Evolutionary conservation across 2,888 invertebrate species (phyloP), one percentile per base, ranked within the genome.

Genomic region (Halictus ligatus): DNA sequence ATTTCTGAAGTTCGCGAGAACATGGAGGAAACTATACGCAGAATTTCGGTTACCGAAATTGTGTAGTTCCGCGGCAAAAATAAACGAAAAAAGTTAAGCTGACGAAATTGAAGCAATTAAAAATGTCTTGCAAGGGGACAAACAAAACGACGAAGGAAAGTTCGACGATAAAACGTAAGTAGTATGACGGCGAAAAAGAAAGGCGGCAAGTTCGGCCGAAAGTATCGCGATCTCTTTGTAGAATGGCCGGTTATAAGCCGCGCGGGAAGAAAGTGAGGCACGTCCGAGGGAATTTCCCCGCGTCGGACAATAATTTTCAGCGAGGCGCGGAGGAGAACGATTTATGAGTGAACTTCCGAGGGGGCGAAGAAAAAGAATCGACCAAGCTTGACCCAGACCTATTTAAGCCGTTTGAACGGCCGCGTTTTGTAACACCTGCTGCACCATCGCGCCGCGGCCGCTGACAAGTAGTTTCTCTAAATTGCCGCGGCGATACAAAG

Each of bases 341-440:
- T 82, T 82, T 80, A 82, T 78, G 83, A 82, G 54, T 40, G 60
- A 89, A 89, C 81, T 89, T 87, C 84, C 35, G 43, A 12, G 40
- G 35, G 35, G 21, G 46, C 40, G 69, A 77, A 82, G 77, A 88
- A 82, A 87, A 89, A 87, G 67, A 78, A 75, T 46, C 72, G 74
- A 74, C 50, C 78, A 69, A 50, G 73, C 75, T 74, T 87, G 85
- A 88, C 81, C 84, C 81, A 88, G 86, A 86, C 87, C 89, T 80
- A 67, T 89, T 89, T 89, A 89, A 89, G 85, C 85, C 84, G 79
- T 88, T 78, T 89, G 71, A 84, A 81, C 79, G 83, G 60, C 73
- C 75, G 48, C 76, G 60, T 78, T 83, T 85, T 81, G 80, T 80
- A 83, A 84, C 80, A 87, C 75, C 80, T 80, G 89, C 81, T 77